Conservation (phyloP, 1,140 invertebrate species). For the Diorhabda sublineata region DNA sequence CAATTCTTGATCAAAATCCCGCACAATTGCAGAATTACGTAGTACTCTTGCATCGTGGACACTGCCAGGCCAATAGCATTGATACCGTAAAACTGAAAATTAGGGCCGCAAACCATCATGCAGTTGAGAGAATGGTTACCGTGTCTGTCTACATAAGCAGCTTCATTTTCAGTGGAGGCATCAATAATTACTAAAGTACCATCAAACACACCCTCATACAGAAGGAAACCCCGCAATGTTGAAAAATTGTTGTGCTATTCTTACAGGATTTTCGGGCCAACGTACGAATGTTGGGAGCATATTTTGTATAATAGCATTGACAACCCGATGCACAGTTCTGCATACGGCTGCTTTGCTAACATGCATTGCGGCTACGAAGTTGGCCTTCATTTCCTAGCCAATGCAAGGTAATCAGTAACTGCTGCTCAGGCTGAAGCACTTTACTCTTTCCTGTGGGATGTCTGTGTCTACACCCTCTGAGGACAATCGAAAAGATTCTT, state of each 20-base stretch:
- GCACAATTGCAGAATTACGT: background rate
- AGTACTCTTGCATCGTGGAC: background rate
- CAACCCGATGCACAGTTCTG: too few relatives aligned
- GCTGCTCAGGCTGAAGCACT: too few relatives aligned
- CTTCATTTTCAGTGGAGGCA: constrained; percentile 14
- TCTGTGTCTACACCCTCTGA: too few relatives aligned
- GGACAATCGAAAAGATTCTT: too few relatives aligned
- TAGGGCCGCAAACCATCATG: constrained; percentile 17
- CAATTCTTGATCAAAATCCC: constrained; percentile 4
- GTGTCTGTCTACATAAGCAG: constrained; percentile 17
- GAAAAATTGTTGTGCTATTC: too few relatives aligned
- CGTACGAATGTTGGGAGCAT: background rate
- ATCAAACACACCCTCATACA: constrained; percentile 19
- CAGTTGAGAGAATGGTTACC: constrained; percentile 23
- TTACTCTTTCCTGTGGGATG: too few relatives aligned
- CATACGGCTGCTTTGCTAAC: too few relatives aligned
- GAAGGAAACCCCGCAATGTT: too few relatives aligned
- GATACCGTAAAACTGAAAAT: constrained; percentile 12
- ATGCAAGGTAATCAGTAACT: too few relatives aligned
- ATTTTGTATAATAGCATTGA: too few relatives aligned
- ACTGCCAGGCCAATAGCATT: constrained; percentile 18
- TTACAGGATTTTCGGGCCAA: background rate
- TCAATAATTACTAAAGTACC: constrained; percentile 18
- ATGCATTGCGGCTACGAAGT: too few relatives aligned
- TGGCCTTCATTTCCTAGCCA: too few relatives aligned